Base-by-base conservation (phyloP, 1,140 invertebrate genomes). In the Doryteuthis pealeii region DNA sequence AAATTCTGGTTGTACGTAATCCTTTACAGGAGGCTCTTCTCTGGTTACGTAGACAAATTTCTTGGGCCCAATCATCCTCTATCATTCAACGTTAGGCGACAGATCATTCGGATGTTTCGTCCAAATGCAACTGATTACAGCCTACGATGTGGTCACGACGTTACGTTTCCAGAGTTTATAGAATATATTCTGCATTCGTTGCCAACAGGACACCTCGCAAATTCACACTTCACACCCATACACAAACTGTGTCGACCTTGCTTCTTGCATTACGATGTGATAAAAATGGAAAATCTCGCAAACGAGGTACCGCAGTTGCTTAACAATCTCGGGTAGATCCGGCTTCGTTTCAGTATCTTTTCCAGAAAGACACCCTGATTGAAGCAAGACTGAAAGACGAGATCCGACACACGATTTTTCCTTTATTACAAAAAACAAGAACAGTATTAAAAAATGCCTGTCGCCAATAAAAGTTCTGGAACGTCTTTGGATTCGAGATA, bases 31-130 rank as follows among this genome's bases (percentile, higher is more conserved):
- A 40, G 70, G 31, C 32, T 75, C 0, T 62, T 71, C 10, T 75
- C 74, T 18, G 74, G 69, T 15, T 75, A 75, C n/a, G 33, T 75
- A 6, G 74, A 75, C 40, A 75, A 75, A 28, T 75, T 75, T 54
- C 32, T 75, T 10, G 35, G 35, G 54, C 74, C 74, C 14, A 75
- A 71, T 49, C 12, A 22, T 68, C 70, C 15, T 28, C 71, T 33
- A 71, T 67, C 26, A 67, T 45, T 45, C 35, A 65, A 31, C 33
- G 18, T 30, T 12, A 32, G 31, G 45, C 49, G 0, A 43, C 18
- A 40, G 43, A 71, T 67, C 49, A 62, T 31, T 30, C 14, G 33
- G 31, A 69, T 15, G 40, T 74, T 26, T 30, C 32, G 43, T 4
- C 18, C 15, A 5, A 66, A 33, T n/a, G 22, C 33, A 15, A n/a